Base-by-base conservation (phyloP, 2,797 vertebrate genomes). In the Anguilla pacifica region DNA sequence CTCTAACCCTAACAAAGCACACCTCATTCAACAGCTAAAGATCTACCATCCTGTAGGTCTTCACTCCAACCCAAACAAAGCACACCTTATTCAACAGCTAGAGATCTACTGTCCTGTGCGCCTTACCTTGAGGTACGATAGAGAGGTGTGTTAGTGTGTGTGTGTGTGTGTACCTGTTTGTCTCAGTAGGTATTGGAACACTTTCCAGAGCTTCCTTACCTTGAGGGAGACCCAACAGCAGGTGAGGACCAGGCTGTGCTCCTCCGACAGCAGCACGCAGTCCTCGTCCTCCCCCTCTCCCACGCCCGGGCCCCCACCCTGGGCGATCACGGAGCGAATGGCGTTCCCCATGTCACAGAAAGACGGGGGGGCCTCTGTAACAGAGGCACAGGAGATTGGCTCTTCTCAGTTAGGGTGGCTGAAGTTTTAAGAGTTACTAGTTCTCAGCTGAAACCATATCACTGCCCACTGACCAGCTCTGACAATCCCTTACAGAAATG, bases 221-320 rank as follows among this genome's bases (percentile, higher is more conserved):
- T 98, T 98, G 87, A 98, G 96, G 0, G 98, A 97, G 55, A 98
- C 97, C 98, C 98, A 99, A 94, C 97, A 99, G 93, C 97, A 98
- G 1, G 97, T 98, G 91, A 98, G 95, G 72, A 99, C 94, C 67
- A 98, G 95, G 90, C 94, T 96, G 93, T 98, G 97, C 19, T 98
- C 97, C 85, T 98, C 97, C 0, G 98, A 97, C 4, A 98, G 93
- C 87, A 99, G 94, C 72, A 98, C 85, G 0, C 95, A 93, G 46
- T 97, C 96, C 0, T 97, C 95, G 83, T 89, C 94, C 25, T 64
- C 91, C 28, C 90, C 91, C 3, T 2, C 90, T 55, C 90, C 94
- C 35, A 91, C 93, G 0, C 94, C 93, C 83, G 96, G 93, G 46
- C 90, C 94, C 31, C 92, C 93, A 0, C 94, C 93, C 83, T 96